Evolutionary conservation across 30 jellyfish, hydroid and myxozoan species (phyloP), one percentile per base, ranked within the genome.

Genomic region (Hydractinia symbiolongicarpus): DNA sequence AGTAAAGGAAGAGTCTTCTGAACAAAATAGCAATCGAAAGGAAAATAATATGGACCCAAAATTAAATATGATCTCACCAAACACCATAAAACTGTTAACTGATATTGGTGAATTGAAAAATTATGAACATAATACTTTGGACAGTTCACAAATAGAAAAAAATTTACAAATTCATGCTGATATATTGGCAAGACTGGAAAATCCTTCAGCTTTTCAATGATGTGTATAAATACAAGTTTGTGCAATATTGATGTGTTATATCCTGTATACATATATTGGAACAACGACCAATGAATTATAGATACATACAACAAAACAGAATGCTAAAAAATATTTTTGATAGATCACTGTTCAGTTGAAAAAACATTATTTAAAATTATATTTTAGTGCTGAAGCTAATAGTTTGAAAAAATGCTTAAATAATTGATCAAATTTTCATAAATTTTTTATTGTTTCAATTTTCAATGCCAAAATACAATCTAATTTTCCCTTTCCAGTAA

Each of bases 171-270:
- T 91, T 9, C 97, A 91, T 78, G 97, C 94, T 66, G 97, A 91
- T 72, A 91, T 91, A 62, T 67, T 91, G 61, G 97, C 97, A 21
- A 82, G 97, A 73, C 82, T 91, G 30, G 97, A 91, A 75, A 91
- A 91, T 74, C 97, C 97, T 13, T 83, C 95, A 55, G 86, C 89
- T 8, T 58, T 81, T 54, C 67, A 70, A 67, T 67, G 56, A 51
- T 64, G 9, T 13, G 40, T n/a, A 64, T n/a, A n/a, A 64, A n/a
- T 64, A 0, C 74, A 6, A 30, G 44, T 30, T 30, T 30, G 44
- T 30, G 44, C 40, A 58, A 13, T 58, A 16, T 58, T 11, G 69
- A 11, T 13, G 69, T 58, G 2, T 11, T 16, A 58, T 16, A 58
- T 58, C 69, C 69, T 58, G 69, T 58, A 58, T 13, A 58, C 3